phyloP scores from a whole-genome alignment of 2,113 vertebrate genomes.

The Rissa tridactyla region DNA sequence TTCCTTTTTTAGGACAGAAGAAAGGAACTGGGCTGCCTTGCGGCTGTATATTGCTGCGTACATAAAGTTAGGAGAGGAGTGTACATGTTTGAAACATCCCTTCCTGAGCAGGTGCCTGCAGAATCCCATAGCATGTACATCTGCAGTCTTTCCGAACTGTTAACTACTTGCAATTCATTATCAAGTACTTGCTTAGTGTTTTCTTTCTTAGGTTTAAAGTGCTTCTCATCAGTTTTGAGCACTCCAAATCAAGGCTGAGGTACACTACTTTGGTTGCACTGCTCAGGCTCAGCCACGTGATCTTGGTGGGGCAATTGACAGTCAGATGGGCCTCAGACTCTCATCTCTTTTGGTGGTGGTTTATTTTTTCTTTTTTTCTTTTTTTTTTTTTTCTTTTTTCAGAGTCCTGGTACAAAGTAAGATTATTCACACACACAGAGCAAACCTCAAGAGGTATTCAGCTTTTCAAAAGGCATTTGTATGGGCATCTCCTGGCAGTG shows the following conservation, averaged over 20 bases:
- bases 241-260: background rate
- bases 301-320: background rate
- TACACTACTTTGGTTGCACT: background rate
- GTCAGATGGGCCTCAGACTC: background rate
- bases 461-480: background rate
- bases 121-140: background rate
- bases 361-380: background rate
- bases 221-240: background rate
- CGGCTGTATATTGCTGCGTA: background rate
- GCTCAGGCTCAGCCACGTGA: background rate
- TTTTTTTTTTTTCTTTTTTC: background rate
- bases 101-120: background rate
- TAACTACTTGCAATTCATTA: background rate
- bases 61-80: background rate
- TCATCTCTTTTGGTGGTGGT: no score
- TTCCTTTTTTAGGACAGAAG: background rate
- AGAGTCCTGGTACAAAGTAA: background rate
- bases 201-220: background rate
- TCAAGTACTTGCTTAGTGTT: background rate
- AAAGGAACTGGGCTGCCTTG: background rate
- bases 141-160: background rate
- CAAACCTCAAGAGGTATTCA: background rate
- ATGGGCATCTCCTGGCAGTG: background rate
- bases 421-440: background rate
- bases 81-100: background rate